Conservation (phyloP, 2,888 invertebrate genomes). For the Acanthopleura granulata region DNA sequence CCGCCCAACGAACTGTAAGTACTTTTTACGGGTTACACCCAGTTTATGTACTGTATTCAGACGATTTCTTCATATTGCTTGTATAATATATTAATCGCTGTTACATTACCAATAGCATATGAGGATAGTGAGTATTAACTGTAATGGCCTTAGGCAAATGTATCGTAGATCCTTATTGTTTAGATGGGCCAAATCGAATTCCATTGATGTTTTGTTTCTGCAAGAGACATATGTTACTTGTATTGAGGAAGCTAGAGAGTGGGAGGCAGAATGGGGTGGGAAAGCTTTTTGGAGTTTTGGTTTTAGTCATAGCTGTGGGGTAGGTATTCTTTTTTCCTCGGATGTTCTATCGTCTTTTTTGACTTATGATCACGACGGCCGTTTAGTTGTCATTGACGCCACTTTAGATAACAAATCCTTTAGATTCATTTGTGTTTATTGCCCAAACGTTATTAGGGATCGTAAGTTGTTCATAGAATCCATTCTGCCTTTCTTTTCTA, state of each 20-base stretch:
- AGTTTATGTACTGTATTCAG: too few species aligned
- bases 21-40: too few species aligned
- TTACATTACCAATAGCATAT: too few species aligned
- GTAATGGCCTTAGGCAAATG: neutral
- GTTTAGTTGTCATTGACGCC: neutral
- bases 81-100: too few species aligned
- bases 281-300: constrained; percentile 4
- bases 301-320: neutral
- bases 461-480: neutral
- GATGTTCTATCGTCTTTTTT: neutral
- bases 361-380: neutral
- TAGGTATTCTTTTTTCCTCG: neutral
- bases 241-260: neutral
- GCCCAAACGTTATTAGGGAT: neutral
- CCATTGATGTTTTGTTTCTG: neutral
- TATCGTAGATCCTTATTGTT: neutral
- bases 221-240: neutral
- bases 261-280: neutral
- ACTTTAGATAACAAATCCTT: neutral
- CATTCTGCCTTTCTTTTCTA: neutral
- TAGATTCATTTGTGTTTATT: neutral
- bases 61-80: too few species aligned
- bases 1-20: too few species aligned
- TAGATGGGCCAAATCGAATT: neutral
- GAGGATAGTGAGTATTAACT: neutral